These are phyloP conservation scores for Buceros bicornis DNA, from an alignment of 2,797 vertebrate species.

Conservation along the genomic window DNA sequence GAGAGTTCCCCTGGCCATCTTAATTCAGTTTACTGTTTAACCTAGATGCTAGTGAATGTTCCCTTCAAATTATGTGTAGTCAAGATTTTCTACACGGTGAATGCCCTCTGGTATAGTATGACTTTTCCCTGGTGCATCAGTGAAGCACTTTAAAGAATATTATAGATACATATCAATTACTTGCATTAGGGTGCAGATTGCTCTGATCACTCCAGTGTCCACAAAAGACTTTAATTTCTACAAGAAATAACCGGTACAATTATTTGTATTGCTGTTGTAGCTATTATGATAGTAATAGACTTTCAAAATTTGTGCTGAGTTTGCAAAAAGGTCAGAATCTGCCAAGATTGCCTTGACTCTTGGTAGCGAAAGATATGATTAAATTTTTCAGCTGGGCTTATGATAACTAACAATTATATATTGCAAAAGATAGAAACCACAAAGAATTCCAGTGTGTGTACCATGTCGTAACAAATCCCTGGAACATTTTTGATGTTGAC, in stretches of 20 bases:
- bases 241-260: not conserved
- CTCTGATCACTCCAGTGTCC: not conserved
- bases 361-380: not conserved
- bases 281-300: not conserved
- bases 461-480: not conserved
- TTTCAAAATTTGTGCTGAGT: not conserved
- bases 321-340: slow-evolving; percentile 1
- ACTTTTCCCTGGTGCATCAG: not conserved
- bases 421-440: not conserved
- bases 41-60: not conserved
- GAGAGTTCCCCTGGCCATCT: not conserved
- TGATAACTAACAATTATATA: not conserved
- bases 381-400: not conserved
- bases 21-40: not conserved
- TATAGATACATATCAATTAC: not conserved
- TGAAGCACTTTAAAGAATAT: not conserved
- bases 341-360: not conserved
- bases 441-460: not conserved
- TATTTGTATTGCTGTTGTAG: not conserved
- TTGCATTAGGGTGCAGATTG: not conserved
- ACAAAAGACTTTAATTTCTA: not conserved
- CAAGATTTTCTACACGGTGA: not conserved
- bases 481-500: not conserved
- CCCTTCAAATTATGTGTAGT: not conserved
- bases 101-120: not conserved